Evolutionary conservation across 1,140 invertebrate genomes (phyloP), one percentile per base, ranked within the genome.

Genomic region (Drosophila mayri): DNA sequence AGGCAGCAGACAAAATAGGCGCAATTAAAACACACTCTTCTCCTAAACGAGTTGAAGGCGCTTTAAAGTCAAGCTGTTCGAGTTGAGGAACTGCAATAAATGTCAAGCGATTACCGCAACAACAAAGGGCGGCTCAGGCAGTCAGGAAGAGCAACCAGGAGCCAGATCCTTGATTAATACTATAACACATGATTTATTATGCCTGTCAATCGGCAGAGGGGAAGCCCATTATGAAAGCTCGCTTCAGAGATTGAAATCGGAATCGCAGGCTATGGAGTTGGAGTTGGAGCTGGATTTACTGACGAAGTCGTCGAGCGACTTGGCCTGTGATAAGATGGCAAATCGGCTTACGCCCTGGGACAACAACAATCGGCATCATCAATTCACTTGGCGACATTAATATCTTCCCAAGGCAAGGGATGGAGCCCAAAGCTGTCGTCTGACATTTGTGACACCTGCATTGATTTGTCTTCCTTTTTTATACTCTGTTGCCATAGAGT

Each of bases 401-500:
- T 90, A 90, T 90, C 85, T 78, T 71, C 78, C 49, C 32, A 30
- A 30, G 59, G 55, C 59, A 44, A 46, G 66, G 61, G 54, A 81
- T 46, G 67, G 37, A 37, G 60, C 70, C 52, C 18, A 90, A 90
- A 81, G 85, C 85, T 81, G 85, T 90, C 85, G 81, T 81, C 85
- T 90, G 85, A 90, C 85, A 90, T 90, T 90, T 90, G 85, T 90
- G 85, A 90, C 85, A 90, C 85, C 85, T 90, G 85, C 85, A 90
- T 90, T 90, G 85, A 90, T 90, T 90, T 90, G 85, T 90, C 85
- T 90, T 90, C 71, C 64, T 78, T 67, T 81, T 63, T 78, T 78
- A 22, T 43, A 66, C 32, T 32, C 41, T 25, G 30, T 71, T 55
- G 47, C 44, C 41, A 41, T 47, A 14, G 37, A 41, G 12, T 32